Evolutionary conservation across 2,113 vertebrate species (phyloP).

Genomic region (Halcyon malimbica): DNA sequence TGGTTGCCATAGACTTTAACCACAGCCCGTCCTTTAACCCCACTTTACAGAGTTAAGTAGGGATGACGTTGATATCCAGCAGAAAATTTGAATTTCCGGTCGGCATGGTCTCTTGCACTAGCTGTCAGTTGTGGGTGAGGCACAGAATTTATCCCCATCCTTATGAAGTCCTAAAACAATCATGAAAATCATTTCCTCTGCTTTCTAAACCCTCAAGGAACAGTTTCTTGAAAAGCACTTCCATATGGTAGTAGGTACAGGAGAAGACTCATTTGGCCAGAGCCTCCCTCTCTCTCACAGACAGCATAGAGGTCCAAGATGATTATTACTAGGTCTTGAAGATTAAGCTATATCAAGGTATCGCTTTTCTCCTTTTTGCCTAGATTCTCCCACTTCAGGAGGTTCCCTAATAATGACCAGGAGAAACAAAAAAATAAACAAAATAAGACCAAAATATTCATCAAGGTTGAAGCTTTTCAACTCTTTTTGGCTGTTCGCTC

Average conservation of each 20-base stretch:
- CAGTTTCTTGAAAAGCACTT: conserved; percentile 72
- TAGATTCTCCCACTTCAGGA: conserved; percentile 20
- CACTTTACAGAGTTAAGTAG: conserved; percentile 58
- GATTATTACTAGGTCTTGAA: conserved; percentile 9
- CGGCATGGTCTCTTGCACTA: conserved; percentile 31
- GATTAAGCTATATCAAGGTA: conserved; percentile 23
- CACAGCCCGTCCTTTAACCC: conserved; percentile 41
- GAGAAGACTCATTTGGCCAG: conserved; percentile 61
- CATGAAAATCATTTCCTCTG: conserved; percentile 70
- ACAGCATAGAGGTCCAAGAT: conserved; percentile 38
- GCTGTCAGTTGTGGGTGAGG: conserved; percentile 59
- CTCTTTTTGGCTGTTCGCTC: not conserved
- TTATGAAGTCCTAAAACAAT: conserved; percentile 69
- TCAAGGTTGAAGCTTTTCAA: not conserved
- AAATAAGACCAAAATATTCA: not conserved
- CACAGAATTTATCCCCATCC: conserved; percentile 57
- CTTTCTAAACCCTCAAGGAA: conserved; percentile 66
- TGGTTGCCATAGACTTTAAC: conserved; percentile 31
- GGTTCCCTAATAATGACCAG: not conserved
- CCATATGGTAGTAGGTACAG: conserved; percentile 73
- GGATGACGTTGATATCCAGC: conserved; percentile 62
- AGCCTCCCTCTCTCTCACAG: not conserved
- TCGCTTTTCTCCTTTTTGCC: conserved; percentile 5
- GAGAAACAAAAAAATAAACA: not conserved
- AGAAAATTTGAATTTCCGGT: conserved; percentile 67